Evolutionary conservation across 1,140 invertebrate species (phyloP).

Genomic region (Penaeus indicus): DNA sequence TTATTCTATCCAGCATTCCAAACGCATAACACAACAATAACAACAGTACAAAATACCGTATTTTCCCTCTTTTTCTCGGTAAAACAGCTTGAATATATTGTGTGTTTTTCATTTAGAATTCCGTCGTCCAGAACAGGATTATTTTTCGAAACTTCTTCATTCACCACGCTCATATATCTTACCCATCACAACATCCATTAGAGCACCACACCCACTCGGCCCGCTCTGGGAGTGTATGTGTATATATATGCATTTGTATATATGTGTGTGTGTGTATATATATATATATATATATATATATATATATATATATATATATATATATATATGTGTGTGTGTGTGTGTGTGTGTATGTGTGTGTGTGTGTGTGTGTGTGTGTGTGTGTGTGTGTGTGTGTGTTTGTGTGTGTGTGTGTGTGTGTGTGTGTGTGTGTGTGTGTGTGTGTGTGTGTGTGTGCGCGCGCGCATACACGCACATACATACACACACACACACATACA

Average conservation of each 20-base stretch:
- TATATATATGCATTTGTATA: constrained; percentile 16
- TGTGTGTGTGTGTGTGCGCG: too few species aligned
- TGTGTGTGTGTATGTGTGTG: too few species aligned
- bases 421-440: too few species aligned
- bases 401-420: too few species aligned
- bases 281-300: constrained; percentile 1
- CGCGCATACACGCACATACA: too few species aligned
- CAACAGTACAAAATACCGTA: too few species aligned
- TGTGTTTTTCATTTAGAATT: not conserved
- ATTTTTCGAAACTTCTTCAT: not conserved
- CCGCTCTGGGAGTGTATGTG: not conserved
- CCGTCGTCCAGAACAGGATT: not conserved
- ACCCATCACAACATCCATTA: constrained; percentile 1
- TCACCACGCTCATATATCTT: not conserved
- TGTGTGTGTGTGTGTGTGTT: too few species aligned
- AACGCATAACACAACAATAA: too few species aligned
- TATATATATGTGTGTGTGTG: too few species aligned
- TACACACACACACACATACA: too few species aligned
- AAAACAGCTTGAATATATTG: not conserved
- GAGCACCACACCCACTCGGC: not conserved
- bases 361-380: too few species aligned
- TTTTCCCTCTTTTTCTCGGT: not conserved
- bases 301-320: not conserved
- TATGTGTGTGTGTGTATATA: constrained; percentile 14
- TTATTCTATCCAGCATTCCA: too few species aligned